Evolutionary conservation across 2,888 invertebrate genomes (phyloP), one percentile per base, ranked within the genome.

Genomic region (Stegophylla sp.): DNA sequence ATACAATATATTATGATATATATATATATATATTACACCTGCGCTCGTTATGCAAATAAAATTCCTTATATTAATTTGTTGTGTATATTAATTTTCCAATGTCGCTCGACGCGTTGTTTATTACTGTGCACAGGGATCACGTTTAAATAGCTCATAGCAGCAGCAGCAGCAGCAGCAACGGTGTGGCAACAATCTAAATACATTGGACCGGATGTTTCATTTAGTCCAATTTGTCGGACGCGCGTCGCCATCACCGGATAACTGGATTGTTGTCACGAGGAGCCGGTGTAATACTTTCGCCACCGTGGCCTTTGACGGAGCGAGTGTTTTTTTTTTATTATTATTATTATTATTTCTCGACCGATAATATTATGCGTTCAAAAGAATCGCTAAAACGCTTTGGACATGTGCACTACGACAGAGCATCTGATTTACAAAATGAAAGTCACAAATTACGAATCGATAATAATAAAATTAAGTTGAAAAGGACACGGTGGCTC

Each of bases 191-290:
- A 28, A 66, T 66, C 66, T 66, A 76, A 69, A 77, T n/a, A 34
- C 34, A 7, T 34, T 34, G 34, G 34, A 69, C 69, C 77, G 77
- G 77, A 79, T 45, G 69, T 69, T 61, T 69, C 67, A 69, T 79
- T 76, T 79, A 79, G 69, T 79, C 59, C 77, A 79, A 79, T 79
- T 79, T 69, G 41, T 61, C 23, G 34, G 69, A 23, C 56, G 48
- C 17, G 41, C 41, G 59, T 69, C 34, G 7, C 34, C 67, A 64
- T 75, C 59, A 61, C 77, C 77, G 77, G 77, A 79, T 79, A 69
- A 59, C 48, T 48, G 69, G 69, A 69, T 79, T 69, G 69, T 79
- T 53, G 69, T 79, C 41, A n/a, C 23, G 69, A 56, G 26, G 41
- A 45, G n/a, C 23, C 26, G 51, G 48, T 51, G 67, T 67, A 26